Conservation (phyloP, 2,797 vertebrate genomes). For the Cyclopterus lumpus region DNA sequence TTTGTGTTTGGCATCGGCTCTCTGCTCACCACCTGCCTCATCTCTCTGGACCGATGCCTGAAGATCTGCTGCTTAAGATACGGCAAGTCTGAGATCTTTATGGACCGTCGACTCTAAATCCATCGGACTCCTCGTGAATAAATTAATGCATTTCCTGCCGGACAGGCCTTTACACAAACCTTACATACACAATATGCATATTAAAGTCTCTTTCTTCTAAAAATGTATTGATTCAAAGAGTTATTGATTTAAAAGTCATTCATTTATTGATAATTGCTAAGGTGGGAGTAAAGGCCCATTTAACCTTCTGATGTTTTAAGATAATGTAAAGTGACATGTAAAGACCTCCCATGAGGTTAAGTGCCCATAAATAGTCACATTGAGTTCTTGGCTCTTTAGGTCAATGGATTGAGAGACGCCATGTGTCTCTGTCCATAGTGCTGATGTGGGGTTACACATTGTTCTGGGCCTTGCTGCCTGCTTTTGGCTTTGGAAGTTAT, state of each 20-base stretch:
- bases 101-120: neutral
- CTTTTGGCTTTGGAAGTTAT: conserved; percentile 75
- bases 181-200: neutral
- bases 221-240: conserved; percentile 1
- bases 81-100: conserved; percentile 26
- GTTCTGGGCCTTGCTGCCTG: conserved; percentile 71
- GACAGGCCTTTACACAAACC: neutral
- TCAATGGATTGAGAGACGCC: conserved; percentile 70
- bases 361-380: neutral
- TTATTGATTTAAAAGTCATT: neutral
- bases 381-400: conserved; percentile 41
- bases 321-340: neutral
- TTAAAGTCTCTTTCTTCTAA: neutral
- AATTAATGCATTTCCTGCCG: neutral
- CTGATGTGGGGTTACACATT: conserved; percentile 69
- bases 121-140: neutral
- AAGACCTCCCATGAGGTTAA: neutral
- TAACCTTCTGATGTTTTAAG: conserved; percentile 1
- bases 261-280: neutral
- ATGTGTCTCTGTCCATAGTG: conserved; percentile 53
- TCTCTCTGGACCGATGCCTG: conserved; percentile 75
- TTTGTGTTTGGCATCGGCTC: conserved; percentile 77
- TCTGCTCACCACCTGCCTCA: conserved; percentile 75
- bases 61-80: conserved; percentile 77
- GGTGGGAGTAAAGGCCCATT: neutral